Conservation (phyloP, 2,113 vertebrate genomes). For the Leucopsar rothschildi region DNA sequence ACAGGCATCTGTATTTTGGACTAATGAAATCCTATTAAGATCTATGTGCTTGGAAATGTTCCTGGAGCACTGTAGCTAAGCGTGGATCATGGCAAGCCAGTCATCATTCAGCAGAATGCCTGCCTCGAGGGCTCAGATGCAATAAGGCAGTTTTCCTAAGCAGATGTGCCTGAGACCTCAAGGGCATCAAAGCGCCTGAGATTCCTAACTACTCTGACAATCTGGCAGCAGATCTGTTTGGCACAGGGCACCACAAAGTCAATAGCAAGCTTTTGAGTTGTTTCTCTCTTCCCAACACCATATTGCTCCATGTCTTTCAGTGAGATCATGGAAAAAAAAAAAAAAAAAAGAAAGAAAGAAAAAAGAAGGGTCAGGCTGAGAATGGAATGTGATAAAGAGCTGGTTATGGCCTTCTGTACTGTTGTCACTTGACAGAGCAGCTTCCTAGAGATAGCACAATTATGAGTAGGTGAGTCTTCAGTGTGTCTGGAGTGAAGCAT, state of each 20-base stretch:
- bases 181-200: constrained; percentile 44
- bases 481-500: not conserved
- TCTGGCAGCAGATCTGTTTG: constrained; percentile 46
- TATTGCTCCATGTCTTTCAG: constrained; percentile 15
- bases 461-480: not conserved
- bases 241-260: not conserved
- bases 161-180: constrained; percentile 54
- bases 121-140: not conserved
- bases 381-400: constrained; percentile 16
- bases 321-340: not conserved
- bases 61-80: constrained; percentile 19
- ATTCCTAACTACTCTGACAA: constrained; percentile 24
- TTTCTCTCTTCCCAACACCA: constrained; percentile 24
- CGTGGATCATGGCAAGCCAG: not conserved
- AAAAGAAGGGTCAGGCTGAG: not conserved
- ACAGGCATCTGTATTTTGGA: constrained; percentile 38
- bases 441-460: not conserved
- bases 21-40: constrained; percentile 51
- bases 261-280: not conserved
- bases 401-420: constrained; percentile 2
- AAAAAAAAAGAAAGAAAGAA: not conserved
- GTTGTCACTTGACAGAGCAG: not conserved
- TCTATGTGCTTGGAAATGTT: constrained; percentile 37
- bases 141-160: constrained; percentile 46
- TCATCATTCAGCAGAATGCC: not conserved